Conservation (phyloP, 1,140 invertebrate genomes). For the Drosophila pachea region DNA sequence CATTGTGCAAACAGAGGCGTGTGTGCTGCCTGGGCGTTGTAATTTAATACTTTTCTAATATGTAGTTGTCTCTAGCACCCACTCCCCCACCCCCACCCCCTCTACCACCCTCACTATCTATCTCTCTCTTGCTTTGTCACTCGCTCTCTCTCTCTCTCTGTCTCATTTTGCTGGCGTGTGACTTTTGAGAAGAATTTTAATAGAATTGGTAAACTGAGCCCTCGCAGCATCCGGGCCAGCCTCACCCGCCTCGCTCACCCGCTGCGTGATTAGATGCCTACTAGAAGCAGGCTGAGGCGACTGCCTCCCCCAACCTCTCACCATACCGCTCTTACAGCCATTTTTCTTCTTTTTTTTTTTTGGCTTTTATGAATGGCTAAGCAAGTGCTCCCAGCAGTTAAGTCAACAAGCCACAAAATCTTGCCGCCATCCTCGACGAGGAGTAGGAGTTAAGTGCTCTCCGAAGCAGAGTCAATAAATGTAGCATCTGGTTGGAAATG, state of each 20-base stretch:
- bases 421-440: constrained; percentile 3
- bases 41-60: constrained; percentile 77
- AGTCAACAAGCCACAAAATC: constrained; percentile 38
- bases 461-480: constrained; percentile 7
- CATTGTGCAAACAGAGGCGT: constrained; percentile 73
- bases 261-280: constrained; percentile 63
- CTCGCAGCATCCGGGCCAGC: neutral
- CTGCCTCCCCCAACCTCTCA: no score
- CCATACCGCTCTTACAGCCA: no score
- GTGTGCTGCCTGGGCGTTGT: constrained; percentile 44
- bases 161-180: constrained; percentile 35
- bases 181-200: constrained; percentile 73
- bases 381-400: constrained; percentile 13
- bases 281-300: constrained; percentile 63
- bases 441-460: constrained; percentile 34
- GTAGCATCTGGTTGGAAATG: neutral
- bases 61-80: constrained; percentile 54
- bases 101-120: neutral
- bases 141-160: no score
- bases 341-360: constrained; percentile 17
- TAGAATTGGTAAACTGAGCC: constrained; percentile 73
- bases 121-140: neutral
- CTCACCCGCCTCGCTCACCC: no score
- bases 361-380: constrained; percentile 21
- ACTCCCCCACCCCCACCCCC: neutral